These are phyloP conservation scores for Turdus rufiventris DNA, from an alignment of 2,113 vertebrate genomes.

Conservation along the genomic window DNA sequence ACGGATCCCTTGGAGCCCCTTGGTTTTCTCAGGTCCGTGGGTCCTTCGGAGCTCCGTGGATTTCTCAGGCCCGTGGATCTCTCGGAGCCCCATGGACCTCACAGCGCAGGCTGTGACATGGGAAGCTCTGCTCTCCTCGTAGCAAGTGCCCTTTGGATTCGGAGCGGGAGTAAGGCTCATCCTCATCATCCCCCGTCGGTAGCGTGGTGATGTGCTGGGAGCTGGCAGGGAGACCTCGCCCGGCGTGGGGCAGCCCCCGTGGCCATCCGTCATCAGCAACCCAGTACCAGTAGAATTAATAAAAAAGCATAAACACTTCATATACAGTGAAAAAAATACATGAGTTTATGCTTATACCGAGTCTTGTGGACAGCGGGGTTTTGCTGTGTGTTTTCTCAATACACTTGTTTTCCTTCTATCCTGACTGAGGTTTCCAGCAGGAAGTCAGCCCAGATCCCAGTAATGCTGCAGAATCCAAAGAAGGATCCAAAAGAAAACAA, in stretches of 20 bases:
- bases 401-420: not conserved
- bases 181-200: not conserved
- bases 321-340: not conserved
- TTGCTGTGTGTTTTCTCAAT: not conserved
- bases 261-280: not conserved
- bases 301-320: not conserved
- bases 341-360: not conserved
- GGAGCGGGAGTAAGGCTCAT: not conserved
- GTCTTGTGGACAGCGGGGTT: accelerated
- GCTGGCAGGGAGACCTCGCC: not conserved
- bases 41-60: not conserved
- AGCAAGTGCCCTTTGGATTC: not conserved
- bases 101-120: not conserved
- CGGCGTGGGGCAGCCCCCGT: not conserved
- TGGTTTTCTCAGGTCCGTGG: not conserved
- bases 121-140: not conserved
- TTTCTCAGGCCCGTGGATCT: not conserved
- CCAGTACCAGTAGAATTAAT: not conserved
- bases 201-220: not conserved
- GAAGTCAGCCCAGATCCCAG: not conserved
- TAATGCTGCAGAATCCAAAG: not conserved
- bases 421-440: not conserved
- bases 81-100: not conserved
- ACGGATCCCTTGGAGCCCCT: not conserved
- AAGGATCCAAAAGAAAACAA: not conserved